Base-by-base conservation (phyloP, 2,113 vertebrate species). In the Nansenia antarctica region DNA sequence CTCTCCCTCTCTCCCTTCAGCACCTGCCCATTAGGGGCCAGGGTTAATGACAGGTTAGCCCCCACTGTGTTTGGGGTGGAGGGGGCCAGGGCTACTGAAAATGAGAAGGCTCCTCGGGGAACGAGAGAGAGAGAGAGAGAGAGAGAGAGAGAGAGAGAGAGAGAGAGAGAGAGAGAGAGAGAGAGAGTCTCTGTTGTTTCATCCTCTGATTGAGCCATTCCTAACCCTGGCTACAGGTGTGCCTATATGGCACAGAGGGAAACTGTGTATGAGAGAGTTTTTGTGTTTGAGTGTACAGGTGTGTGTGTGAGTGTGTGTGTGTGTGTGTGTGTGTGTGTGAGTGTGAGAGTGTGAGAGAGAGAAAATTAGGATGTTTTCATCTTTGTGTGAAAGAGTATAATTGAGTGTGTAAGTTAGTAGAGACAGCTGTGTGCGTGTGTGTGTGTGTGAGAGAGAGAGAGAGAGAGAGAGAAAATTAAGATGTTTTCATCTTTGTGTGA, bases 11-110 rank as follows among this genome's bases (percentile, higher is more conserved):
- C 12, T 61, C 77, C 69, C 80, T 80, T 70, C 72, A 83, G 83
- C 78, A 92, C 83, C 86, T 91, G 86, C 77, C 90, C 88, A 90
- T 93, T 92, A 91, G 77, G 80, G 82, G 82, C 86, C 83, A 0
- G 22, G 66, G 74, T 85, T 91, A 92, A 92, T 88, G 85, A 94
- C 87, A 88, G 85, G 88, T 87, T 84, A 55, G 76, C 53, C 57
- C 4, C 53, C 65, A 60, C 68, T 64, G 49, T 29, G n/a, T 26
- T 20, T 61, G 45, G 35, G 9, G 47, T 18, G 29, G 31, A 15
- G 59, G 22, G 73, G 78, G 69, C 81, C 77, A 77, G 80, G 84
- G 82, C 86, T 69, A 77, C n/a, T 35, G 24, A 34, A 32, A 68
- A 80, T 84, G 77, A 90, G 80, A 80, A 71, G 86, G 80, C 76